phyloP scores from a whole-genome alignment of 1,140 invertebrate genomes.

The Cardiocondyla obscurior region DNA sequence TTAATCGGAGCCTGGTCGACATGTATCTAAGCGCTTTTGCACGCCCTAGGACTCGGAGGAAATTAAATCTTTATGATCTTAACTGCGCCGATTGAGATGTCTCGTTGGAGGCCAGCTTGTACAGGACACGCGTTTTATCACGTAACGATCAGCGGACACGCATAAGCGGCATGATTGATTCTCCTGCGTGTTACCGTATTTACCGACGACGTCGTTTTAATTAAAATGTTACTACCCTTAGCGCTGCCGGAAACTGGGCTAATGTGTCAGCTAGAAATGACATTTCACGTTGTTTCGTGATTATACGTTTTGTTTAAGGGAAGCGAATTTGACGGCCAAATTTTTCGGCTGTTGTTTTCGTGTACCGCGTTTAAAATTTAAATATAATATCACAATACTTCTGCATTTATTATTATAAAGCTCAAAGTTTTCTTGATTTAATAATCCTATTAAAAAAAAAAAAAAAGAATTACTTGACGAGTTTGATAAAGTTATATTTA shows the following conservation, averaged over 20 bases:
- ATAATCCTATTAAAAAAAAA: neutral
- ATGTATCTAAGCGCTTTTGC: too few species aligned
- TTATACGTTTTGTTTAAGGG: neutral
- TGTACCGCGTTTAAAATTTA: neutral
- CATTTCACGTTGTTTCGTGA: conserved; percentile 45
- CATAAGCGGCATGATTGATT: conserved; percentile 78
- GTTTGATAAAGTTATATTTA: neutral
- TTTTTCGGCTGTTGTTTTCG: neutral
- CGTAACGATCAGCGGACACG: conserved; percentile 67
- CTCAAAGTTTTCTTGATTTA: neutral
- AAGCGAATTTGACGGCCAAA: conserved; percentile 8
- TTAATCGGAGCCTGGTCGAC: too few species aligned
- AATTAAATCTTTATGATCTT: conserved; percentile 26
- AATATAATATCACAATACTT: neutral
- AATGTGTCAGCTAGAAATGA: conserved; percentile 43
- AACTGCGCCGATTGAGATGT: conserved; percentile 19
- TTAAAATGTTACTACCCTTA: conserved; percentile 70
- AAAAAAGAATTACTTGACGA: too few species aligned
- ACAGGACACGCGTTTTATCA: conserved; percentile 64
- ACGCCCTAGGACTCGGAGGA: conserved; percentile 10
- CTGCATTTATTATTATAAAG: neutral
- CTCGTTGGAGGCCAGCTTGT: conserved; percentile 33
- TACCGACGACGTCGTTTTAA: conserved; percentile 74
- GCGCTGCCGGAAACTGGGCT: conserved; percentile 51
- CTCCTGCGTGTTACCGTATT: conserved; percentile 75